Percentiles rank a stretch among this genome's conserved stretches.
Evolutionary conservation across 2,113 vertebrate species (phyloP).

Genomic region (Gobiocypris rarus): DNA sequence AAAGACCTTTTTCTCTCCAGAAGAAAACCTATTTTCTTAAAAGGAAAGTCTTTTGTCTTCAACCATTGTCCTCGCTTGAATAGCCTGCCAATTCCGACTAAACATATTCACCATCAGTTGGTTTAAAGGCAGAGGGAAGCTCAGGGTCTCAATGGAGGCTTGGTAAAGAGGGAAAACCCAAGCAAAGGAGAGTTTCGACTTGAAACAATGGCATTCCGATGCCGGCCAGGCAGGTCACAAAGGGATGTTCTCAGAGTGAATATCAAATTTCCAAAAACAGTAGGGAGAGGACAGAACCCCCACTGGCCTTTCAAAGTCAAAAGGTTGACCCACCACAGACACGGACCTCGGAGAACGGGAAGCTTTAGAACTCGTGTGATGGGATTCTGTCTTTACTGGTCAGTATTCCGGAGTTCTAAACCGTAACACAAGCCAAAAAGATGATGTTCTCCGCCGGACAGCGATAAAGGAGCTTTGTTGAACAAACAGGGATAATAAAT

Average conservation of each 20-base stretch:
- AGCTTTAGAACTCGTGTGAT: conserved; percentile 43
- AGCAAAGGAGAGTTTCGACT: conserved; percentile 56
- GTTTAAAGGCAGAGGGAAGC: conserved; percentile 59
- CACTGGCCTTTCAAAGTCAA: conserved; percentile 62
- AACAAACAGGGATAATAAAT: conserved; percentile 41
- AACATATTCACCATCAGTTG: conserved; percentile 59
- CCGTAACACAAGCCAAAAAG: not conserved
- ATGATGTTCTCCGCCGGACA: not conserved
- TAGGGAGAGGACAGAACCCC: conserved; percentile 57
- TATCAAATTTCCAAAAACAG: conserved; percentile 60
- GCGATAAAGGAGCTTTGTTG: not conserved
- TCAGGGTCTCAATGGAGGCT: conserved; percentile 58
- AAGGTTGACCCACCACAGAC: conserved; percentile 62
- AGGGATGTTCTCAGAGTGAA: conserved; percentile 61
- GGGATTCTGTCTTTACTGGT: conserved; percentile 15
- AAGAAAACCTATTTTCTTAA: conserved; percentile 57
- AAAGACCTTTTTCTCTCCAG: conserved; percentile 51
- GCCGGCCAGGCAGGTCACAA: conserved; percentile 58
- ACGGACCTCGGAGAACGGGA: conserved; percentile 46
- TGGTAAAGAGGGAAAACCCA: conserved; percentile 57
- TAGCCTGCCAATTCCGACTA: conserved; percentile 57
- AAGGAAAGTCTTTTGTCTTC: conserved; percentile 58
- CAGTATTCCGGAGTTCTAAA: not conserved
- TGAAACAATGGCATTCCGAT: conserved; percentile 61
- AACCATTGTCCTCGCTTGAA: conserved; percentile 57